Base-by-base conservation (phyloP, 2,888 invertebrate species). In the Chymomyza fuscimana region DNA sequence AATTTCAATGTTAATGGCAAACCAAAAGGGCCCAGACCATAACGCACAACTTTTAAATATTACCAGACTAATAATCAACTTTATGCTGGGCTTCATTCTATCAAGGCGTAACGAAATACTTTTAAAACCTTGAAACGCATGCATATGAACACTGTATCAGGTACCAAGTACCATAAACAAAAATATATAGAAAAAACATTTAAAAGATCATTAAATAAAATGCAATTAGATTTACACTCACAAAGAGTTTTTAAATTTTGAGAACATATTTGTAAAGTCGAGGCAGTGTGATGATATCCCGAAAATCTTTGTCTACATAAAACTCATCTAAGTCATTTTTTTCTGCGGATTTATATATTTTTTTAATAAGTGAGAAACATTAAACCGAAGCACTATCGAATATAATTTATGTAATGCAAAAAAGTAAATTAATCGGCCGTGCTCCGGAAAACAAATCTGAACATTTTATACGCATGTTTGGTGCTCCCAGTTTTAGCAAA, bases 1-100 rank as follows among this genome's bases (percentile, higher is more conserved):
- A 86, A 86, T 83, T 86, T 82, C 81, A 74, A 86, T 81, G 81
- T 79, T 86, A 82, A 82, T 83, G 78, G 73, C 73, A 70, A 73
- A 76, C 10, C 46, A 71, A 69, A 71, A 83, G 81, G 81, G 84
- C 86, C 68, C 83, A 62, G 6, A 46, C 40, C 40, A 46, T 46
- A 46, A 46, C 40, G 40, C 40, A 46, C 40, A 46, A 46, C 40
- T 12, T 46, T 46, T 46, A 6, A 46, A 12, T 46, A 46, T 10
- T 46, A 12, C 10, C 12, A 12, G 12, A 4, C 40, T 12, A 46
- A 46, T 46, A 10, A 46, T 46, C 12, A 46, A 46, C 40, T 46
- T 46, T 46, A 12, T 46, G 40, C 12, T 46, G 40, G 40, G 40
- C 40, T 4, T 46, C 40, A 46, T 46, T 46, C 40, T 46, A 46